Evolutionary conservation across 2,797 vertebrate species (phyloP).

Genomic region (Passerculus sandwichensis): DNA sequence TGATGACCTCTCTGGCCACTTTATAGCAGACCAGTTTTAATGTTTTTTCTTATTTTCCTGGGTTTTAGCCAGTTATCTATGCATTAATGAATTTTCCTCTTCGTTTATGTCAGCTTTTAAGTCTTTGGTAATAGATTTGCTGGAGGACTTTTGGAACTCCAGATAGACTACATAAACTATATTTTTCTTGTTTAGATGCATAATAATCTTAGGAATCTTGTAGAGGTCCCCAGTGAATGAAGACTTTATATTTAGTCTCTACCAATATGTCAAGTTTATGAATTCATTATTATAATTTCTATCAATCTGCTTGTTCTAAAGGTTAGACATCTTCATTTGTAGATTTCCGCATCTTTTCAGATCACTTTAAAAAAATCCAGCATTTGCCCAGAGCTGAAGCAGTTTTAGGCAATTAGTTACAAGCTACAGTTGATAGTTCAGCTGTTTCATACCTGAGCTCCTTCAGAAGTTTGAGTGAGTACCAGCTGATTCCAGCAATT

Average conservation of each 20-base stretch:
- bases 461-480: neutral
- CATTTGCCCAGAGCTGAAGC: neutral
- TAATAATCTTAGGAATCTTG: neutral
- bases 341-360: neutral
- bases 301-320: neutral
- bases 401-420: neutral
- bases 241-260: neutral
- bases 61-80: neutral
- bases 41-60: neutral
- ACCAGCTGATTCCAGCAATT: neutral
- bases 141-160: neutral
- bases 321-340: neutral
- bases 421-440: neutral
- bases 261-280: neutral
- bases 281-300: neutral
- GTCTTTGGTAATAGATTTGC: neutral
- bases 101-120: neutral
- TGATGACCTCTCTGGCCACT: neutral
- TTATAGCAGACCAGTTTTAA: neutral
- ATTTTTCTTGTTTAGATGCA: neutral
- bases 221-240: neutral
- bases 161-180: neutral
- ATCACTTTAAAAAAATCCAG: neutral
- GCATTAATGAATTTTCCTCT: conserved; percentile 5
- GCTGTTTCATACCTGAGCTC: neutral